phyloP scores from a whole-genome alignment of 2,888 invertebrate species.

The Oeneis ivallda region DNA sequence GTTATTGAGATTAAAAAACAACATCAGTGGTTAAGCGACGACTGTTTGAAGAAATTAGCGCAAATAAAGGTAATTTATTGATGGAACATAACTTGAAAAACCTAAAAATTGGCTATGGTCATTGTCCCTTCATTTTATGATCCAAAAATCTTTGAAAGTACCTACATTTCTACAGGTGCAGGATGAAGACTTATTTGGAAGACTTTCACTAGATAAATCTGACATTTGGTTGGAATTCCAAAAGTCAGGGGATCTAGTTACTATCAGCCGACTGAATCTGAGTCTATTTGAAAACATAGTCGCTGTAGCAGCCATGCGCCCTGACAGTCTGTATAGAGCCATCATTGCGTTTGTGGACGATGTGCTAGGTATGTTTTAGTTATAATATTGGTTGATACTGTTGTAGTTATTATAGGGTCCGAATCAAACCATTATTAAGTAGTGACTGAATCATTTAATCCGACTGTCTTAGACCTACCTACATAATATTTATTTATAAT shows the following conservation, averaged over 20 bases:
- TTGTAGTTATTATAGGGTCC: too few species aligned
- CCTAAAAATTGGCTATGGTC: too few species aligned
- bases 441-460: too few species aligned
- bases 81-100: too few species aligned
- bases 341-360: slow-evolving; percentile 87
- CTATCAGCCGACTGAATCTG: slow-evolving; percentile 82
- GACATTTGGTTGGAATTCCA: slow-evolving; percentile 86
- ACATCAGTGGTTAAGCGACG: slow-evolving; percentile 60
- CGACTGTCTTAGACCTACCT: too few species aligned
- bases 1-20: slow-evolving; percentile 53
- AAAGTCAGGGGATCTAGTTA: slow-evolving; percentile 83
- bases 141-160: too few species aligned
- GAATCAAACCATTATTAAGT: too few species aligned
- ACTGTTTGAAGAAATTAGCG: slow-evolving; percentile 57
- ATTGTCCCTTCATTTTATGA: too few species aligned
- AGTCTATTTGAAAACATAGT: slow-evolving; percentile 91
- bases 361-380: slow-evolving; percentile 79
- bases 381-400: too few species aligned
- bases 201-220: slow-evolving; percentile 83
- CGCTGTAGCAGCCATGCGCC: slow-evolving; percentile 89
- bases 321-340: slow-evolving; percentile 90
- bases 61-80: slow-evolving; percentile 65
- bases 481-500: too few species aligned
- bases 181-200: slow-evolving; percentile 83
- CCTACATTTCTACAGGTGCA: slow-evolving; percentile 67